phyloP scores from a whole-genome alignment of 2,113 vertebrate genomes.

The Platysteira castanea region DNA sequence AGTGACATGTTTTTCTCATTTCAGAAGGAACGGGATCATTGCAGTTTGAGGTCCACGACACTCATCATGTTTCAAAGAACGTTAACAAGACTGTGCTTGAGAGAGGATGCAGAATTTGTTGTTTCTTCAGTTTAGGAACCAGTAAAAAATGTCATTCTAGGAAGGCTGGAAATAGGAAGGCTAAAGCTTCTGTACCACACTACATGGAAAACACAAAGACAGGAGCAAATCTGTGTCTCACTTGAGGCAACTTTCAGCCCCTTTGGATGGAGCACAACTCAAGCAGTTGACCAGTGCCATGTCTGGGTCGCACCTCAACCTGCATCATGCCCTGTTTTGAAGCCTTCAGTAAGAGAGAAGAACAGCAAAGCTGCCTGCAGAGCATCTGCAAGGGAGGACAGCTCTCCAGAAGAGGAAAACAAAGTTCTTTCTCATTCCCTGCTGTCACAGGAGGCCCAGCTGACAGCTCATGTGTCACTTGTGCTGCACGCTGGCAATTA shows the following conservation, averaged over 20 bases:
- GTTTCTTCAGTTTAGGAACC: slow-evolving; percentile 13
- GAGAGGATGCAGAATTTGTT: background rate
- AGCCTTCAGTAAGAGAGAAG: background rate
- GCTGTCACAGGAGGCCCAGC: background rate
- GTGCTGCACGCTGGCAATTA: background rate
- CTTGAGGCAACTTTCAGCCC: background rate
- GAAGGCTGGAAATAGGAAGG: background rate
- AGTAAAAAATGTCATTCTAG: background rate
- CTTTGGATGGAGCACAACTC: background rate
- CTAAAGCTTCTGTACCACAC: background rate
- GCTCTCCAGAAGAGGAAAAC: background rate
- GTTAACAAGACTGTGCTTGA: background rate
- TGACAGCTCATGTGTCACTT: background rate
- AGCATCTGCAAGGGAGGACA: background rate
- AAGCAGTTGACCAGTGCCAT: background rate
- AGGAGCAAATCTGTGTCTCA: background rate
- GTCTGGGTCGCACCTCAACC: background rate
- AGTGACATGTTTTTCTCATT: slow-evolving; percentile 44
- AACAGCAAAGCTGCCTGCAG: background rate
- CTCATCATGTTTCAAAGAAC: slow-evolving; percentile 22
- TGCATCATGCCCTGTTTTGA: background rate
- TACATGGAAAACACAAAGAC: background rate
- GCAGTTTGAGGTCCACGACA: background rate
- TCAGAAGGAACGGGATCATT: slow-evolving; percentile 3
- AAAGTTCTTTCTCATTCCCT: background rate